Percentiles rank a stretch among this genome's conserved stretches.
Evolutionary conservation across 1,140 invertebrate genomes (phyloP).

Genomic region (Solen grandis): DNA sequence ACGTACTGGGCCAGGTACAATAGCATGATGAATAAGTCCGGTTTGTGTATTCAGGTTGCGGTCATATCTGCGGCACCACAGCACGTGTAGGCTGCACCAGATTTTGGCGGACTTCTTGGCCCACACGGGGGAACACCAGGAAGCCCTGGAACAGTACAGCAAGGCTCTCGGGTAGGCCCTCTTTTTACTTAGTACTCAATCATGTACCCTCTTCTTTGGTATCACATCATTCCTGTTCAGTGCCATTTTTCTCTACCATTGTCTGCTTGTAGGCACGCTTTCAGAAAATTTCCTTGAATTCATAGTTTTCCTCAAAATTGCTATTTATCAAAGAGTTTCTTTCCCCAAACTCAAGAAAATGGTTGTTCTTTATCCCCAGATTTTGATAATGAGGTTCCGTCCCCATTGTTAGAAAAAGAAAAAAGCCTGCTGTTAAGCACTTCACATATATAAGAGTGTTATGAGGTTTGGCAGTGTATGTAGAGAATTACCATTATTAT

Average conservation of each 20-base stretch:
- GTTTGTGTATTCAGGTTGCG: slow-evolving; percentile 83
- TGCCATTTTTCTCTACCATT: background rate
- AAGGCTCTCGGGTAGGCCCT: slow-evolving; percentile 87
- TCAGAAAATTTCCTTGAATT: background rate
- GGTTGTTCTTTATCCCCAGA: too few species aligned
- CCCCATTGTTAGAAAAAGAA: too few species aligned
- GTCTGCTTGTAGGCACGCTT: background rate
- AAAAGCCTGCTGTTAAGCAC: too few species aligned
- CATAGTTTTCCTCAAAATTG: background rate
- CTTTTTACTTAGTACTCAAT: too few species aligned
- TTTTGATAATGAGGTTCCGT: too few species aligned
- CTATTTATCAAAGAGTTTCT: too few species aligned
- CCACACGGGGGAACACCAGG: slow-evolving; percentile 84
- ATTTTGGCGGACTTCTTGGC: slow-evolving; percentile 86
- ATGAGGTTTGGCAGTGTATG: too few species aligned
- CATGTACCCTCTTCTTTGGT: background rate
- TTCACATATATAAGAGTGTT: too few species aligned
- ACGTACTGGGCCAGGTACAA: too few species aligned
- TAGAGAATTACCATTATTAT: too few species aligned
- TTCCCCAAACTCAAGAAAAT: too few species aligned
- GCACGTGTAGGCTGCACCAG: slow-evolving; percentile 86
- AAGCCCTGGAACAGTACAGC: slow-evolving; percentile 87
- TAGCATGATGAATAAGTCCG: too few species aligned
- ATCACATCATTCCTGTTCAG: background rate
- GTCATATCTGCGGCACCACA: slow-evolving; percentile 84